Evolutionary conservation across 2,797 vertebrate species (phyloP).

Genomic region (Distichodus sexfasciatus): DNA sequence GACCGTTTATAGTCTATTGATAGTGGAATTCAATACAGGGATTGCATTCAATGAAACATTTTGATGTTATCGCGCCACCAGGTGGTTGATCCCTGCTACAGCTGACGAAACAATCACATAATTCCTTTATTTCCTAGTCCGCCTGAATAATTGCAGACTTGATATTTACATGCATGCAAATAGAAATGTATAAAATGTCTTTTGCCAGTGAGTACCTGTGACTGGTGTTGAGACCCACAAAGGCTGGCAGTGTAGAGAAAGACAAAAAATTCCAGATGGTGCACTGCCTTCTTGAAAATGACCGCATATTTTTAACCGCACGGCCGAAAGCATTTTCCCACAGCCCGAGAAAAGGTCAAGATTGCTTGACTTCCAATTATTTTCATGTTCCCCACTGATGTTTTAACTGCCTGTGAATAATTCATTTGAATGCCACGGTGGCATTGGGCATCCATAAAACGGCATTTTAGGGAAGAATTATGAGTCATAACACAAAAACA

Average conservation of each 20-base stretch:
- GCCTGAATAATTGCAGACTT: no score
- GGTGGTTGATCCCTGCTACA: slow-evolving; percentile 60
- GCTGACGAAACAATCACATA: not conserved
- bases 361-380: slow-evolving; percentile 55
- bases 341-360: slow-evolving; percentile 59
- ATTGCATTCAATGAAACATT: slow-evolving; percentile 13
- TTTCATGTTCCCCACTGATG: slow-evolving; percentile 52
- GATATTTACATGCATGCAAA: no score
- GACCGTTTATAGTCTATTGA: no score
- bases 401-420: slow-evolving; percentile 53
- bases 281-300: not conserved
- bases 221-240: no score
- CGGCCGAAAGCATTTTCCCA: slow-evolving; percentile 53
- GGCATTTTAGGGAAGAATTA: slow-evolving; percentile 21
- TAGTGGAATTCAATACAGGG: not conserved
- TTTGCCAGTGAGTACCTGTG: no score
- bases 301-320: not conserved
- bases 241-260: no score
- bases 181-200: no score
- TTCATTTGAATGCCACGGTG: slow-evolving; percentile 47
- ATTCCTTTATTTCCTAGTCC: no score
- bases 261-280: slow-evolving; percentile 32
- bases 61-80: slow-evolving; percentile 67
- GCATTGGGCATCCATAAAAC: slow-evolving; percentile 52
- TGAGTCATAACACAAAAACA: slow-evolving; percentile 14